Evolutionary conservation across 2,888 invertebrate species (phyloP), one percentile per base, ranked within the genome.

Genomic region (Scaptodrosophila latifasciaeformis): DNA sequence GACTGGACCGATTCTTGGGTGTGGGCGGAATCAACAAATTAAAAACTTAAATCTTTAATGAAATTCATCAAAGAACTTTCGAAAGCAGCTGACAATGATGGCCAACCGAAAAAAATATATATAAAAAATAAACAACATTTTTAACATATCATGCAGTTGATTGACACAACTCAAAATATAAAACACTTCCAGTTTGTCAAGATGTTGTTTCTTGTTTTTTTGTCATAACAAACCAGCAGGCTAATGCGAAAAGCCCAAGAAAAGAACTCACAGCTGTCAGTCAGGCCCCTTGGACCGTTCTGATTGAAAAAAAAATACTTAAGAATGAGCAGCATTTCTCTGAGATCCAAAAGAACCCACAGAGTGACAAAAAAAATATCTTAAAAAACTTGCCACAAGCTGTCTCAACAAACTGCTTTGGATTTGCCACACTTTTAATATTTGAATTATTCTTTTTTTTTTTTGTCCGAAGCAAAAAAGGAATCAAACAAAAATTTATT

Each of bases 121-220:
- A 31, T 10, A 6, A 30, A 30, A 30, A 30, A 30, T 12, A 6
- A 2, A 30, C 34, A 1, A 13, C 0, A 47, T 47, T 43, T 57
- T 45, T 50, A 56, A 55, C 58, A 7, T 7, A 54, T 70, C 67
- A 65, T 64, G 48, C 59, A 46, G 35, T 34, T 59, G 54, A 56
- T 59, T 62, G 70, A 48, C 59, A 54, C 18, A 46, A 34, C 40
- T 37, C 29, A 45, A 37, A 37, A 37, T 10, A 37, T 18, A 24
- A 40, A 44, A 6, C 50, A 46, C 49, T 49, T 56, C 17, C 53
- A 57, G 19, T 42, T 34, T 6, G 12, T 34, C 6, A 5, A 6
- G 34, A 1, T 12, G 13, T 35, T 35, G 10, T 17, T n/a, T 34
- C n/a, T 13, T 34, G 2, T 13, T 34, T n/a, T 34, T 2, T 34